A percentile compares a stretch with the other conserved stretches of the same genome.
Evolutionary conservation across 2,113 vertebrate genomes (phyloP).

Genomic region (Odontesthes bonariensis): DNA sequence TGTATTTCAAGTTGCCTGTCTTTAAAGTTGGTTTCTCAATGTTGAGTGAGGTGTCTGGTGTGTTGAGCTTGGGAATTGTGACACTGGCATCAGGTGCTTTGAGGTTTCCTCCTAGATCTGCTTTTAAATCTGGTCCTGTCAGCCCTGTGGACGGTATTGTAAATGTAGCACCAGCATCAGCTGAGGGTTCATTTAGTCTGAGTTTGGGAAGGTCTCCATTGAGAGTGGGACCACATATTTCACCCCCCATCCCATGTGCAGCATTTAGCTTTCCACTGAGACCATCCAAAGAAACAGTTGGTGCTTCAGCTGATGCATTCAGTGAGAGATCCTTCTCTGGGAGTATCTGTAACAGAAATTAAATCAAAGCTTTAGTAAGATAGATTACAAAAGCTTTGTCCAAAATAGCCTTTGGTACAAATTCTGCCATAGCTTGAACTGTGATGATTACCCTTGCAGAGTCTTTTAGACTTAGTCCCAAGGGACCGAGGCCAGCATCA

Average conservation of each 20-base stretch:
- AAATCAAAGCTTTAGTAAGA: constrained; percentile 7
- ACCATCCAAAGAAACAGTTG: constrained; percentile 54
- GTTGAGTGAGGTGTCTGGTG: constrained; percentile 56
- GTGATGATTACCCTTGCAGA: constrained; percentile 52
- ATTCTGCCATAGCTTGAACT: not conserved
- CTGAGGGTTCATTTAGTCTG: constrained; percentile 41
- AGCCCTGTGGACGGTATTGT: constrained; percentile 58
- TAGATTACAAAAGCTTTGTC: not conserved
- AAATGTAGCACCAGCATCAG: constrained; percentile 47
- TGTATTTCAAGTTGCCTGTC: constrained; percentile 16
- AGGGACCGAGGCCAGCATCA: constrained; percentile 23
- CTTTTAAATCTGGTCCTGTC: constrained; percentile 60
- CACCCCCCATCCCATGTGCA: constrained; percentile 29
- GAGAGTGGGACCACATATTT: constrained; percentile 47
- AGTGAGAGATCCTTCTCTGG: constrained; percentile 43
- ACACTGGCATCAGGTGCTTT: constrained; percentile 54
- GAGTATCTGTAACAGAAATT: constrained; percentile 58
- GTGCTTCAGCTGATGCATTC: constrained; percentile 47
- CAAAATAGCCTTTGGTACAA: not conserved
- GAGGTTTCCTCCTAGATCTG: constrained; percentile 62
- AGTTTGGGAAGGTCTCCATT: constrained; percentile 67
- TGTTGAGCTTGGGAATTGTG: constrained; percentile 53
- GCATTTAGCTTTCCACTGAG: constrained; percentile 56
- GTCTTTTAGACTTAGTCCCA: constrained; percentile 38
- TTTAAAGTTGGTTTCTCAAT: constrained; percentile 59